phyloP scores from a whole-genome alignment of 2,888 invertebrate genomes.

The Folsomia manolachei region DNA sequence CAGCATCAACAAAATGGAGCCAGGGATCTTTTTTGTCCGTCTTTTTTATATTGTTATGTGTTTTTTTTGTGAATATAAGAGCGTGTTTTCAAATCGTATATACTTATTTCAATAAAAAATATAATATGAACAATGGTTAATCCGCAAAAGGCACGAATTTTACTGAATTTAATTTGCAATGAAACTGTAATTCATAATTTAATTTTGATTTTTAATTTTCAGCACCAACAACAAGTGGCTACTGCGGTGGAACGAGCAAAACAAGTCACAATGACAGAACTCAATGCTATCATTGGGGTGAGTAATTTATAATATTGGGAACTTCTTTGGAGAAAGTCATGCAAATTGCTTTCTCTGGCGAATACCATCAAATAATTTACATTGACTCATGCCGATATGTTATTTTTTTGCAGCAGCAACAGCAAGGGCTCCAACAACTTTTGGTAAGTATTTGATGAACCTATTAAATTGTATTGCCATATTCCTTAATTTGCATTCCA shows the following conservation, averaged over 20 bases:
- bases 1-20: too few relatives aligned
- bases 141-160: too few relatives aligned
- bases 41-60: too few relatives aligned
- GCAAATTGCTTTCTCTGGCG: not conserved
- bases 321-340: not conserved
- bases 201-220: not conserved
- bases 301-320: slow-evolving; percentile 17
- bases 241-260: slow-evolving; percentile 95
- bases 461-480: too few relatives aligned
- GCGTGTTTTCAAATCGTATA: too few relatives aligned
- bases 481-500: too few relatives aligned
- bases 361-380: not conserved
- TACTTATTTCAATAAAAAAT: too few relatives aligned
- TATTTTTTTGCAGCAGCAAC: slow-evolving; percentile 59
- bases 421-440: slow-evolving; percentile 86
- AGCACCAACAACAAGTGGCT: slow-evolving; percentile 84
- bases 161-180: too few relatives aligned
- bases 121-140: too few relatives aligned
- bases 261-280: slow-evolving; percentile 95
- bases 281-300: slow-evolving; percentile 96
- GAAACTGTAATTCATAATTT: too few relatives aligned
- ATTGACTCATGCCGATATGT: slow-evolving; percentile 5
- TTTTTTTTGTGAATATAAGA: too few relatives aligned
- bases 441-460: slow-evolving; percentile 79
- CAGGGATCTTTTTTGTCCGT: too few relatives aligned